Percentiles rank a stretch among this genome's conserved stretches.
Evolutionary conservation across 2,797 vertebrate species (phyloP).

Genomic region (Schizopygopsis pylzovi): DNA sequence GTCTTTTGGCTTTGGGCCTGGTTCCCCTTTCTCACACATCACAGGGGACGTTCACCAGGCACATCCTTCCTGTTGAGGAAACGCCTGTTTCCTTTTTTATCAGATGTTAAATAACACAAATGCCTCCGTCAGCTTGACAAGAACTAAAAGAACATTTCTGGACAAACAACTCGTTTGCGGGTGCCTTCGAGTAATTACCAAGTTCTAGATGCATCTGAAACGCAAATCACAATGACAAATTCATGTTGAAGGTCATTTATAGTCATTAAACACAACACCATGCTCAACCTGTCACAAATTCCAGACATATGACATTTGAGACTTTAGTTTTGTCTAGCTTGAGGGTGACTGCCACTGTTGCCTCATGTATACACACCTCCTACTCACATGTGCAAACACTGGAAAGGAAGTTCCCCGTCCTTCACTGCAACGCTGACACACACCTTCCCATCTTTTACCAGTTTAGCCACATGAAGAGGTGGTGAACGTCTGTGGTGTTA

Average conservation of each 20-base stretch:
- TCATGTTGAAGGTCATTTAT: constrained; percentile 6
- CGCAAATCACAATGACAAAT: constrained; percentile 13
- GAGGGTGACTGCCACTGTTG: constrained; percentile 21
- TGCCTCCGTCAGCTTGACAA: constrained; percentile 35
- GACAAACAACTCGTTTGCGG: constrained; percentile 14
- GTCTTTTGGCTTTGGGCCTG: constrained; percentile 63
- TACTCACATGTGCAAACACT: constrained; percentile 40
- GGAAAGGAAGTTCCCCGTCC: constrained; percentile 57
- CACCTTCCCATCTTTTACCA: constrained; percentile 55
- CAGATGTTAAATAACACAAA: constrained; percentile 74
- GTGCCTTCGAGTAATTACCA: background rate
- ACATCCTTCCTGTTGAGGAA: constrained; percentile 78
- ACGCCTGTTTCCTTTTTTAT: constrained; percentile 80
- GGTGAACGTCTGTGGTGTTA: constrained; percentile 64
- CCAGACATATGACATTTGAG: constrained; percentile 32
- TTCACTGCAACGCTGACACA: constrained; percentile 64
- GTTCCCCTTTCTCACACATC: constrained; percentile 70
- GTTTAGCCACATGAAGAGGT: constrained; percentile 66
- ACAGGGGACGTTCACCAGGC: constrained; percentile 74
- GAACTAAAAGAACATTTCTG: constrained; percentile 15
- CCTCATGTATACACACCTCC: constrained; percentile 25
- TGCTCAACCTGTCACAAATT: constrained; percentile 10
- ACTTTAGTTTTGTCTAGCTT: constrained; percentile 17
- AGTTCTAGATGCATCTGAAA: constrained; percentile 11
- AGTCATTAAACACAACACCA: background rate